These are phyloP conservation scores for Gephyroberyx darwinii DNA, from an alignment of 2,797 vertebrate species.

Conservation along the genomic window DNA sequence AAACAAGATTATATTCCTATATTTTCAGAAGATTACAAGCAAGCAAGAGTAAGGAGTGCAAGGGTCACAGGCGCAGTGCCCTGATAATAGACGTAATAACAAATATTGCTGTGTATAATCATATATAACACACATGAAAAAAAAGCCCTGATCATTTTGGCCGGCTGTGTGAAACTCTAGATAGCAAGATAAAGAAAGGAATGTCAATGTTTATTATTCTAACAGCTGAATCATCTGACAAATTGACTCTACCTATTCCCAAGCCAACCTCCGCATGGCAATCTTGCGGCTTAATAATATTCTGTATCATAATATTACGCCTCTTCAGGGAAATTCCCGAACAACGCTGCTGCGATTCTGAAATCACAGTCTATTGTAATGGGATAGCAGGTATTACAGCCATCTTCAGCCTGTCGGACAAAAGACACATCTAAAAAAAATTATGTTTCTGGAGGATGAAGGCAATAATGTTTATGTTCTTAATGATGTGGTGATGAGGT, in stretches of 20 bases:
- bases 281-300: slow-evolving; percentile 68
- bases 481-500: slow-evolving; percentile 29
- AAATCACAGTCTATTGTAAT: slow-evolving; percentile 58
- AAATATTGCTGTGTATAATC: slow-evolving; percentile 53
- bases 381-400: slow-evolving; percentile 52
- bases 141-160: slow-evolving; percentile 64
- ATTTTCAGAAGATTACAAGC: background rate
- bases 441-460: slow-evolving; percentile 33
- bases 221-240: slow-evolving; percentile 77
- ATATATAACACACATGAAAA: slow-evolving; percentile 41
- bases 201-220: slow-evolving; percentile 80
- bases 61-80: background rate
- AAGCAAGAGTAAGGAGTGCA: background rate
- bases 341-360: slow-evolving; percentile 51
- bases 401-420: slow-evolving; percentile 50
- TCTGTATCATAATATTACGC: slow-evolving; percentile 65
- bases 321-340: slow-evolving; percentile 77
- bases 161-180: slow-evolving; percentile 58
- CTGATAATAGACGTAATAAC: slow-evolving; percentile 31
- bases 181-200: slow-evolving; percentile 76
- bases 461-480: slow-evolving; percentile 41
- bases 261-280: slow-evolving; percentile 62
- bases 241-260: slow-evolving; percentile 70
- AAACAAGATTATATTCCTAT: background rate
- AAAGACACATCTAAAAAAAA: slow-evolving; percentile 26